Base-by-base conservation (phyloP, 2,797 vertebrate species). In the Octomys mimax region DNA sequence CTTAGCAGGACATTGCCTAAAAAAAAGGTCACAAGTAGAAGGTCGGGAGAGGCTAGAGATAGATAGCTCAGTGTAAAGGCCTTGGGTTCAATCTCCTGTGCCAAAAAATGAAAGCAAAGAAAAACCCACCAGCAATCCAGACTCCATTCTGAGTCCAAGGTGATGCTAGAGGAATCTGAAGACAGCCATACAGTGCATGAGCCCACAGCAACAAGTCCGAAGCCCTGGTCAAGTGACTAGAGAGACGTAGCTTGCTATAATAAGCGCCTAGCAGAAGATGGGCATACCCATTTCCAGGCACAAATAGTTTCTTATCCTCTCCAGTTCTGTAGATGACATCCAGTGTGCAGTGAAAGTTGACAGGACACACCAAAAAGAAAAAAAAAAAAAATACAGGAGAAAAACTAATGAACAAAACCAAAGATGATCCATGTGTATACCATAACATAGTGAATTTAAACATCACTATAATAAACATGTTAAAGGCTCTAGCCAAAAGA, bases 321-420 rank as follows among this genome's bases (percentile, higher is more conserved):
- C 42, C 6, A 33, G 2, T 61, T 93, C 36, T 70, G 57, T 1
- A 52, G 5, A 26, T 39, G 36, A 19, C 92, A 95, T 26, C 5
- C 24, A 94, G 8, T 31, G 28, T 42, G 83, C 26, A 57, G 8
- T 36, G 22, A 80, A 84, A 90, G 81, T 68, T 77, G 57, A 61
- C 36, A 10, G 83, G 57, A 62, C 28, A 91, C 33, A 54, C n/a
- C 91, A 46, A 71, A n/a, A 79, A 84, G 61, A n/a, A n/a, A n/a
- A 11, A 62, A 26, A 78, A 92, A 6, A 8, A 33, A 33, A 79
- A 84, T 39, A 68, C 1, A 82, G 75, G 39, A 91, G 66, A 59
- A 78, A 97, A 95, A 49, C 16, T 36, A 83, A 89, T 24, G 16
- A 26, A 59, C 0, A 93, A 36, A 93, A 81, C 2, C 21, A 92